Percentiles rank a stretch among this genome's conserved stretches.
These are phyloP conservation scores for Ophiothrix spiculata DNA, from an alignment of 35 echinoderm and acorn worm species.

Conservation along the genomic window DNA sequence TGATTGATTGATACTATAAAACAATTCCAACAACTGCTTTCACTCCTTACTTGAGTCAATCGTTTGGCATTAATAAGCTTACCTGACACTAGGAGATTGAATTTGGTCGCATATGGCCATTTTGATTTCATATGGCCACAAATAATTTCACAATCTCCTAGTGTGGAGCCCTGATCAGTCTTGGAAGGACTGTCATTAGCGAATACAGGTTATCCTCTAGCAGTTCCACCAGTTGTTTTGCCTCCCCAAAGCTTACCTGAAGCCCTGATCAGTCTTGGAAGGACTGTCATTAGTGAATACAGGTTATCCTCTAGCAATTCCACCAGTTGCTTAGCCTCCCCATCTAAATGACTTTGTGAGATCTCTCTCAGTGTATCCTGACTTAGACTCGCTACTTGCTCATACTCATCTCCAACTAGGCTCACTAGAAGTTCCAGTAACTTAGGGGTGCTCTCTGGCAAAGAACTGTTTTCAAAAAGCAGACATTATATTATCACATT, in stretches of 20 bases:
- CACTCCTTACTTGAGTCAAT: no score
- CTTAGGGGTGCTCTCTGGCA: conserved; percentile 42
- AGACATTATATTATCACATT: not conserved
- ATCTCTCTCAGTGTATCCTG: conserved; percentile 34
- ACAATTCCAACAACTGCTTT: no score
- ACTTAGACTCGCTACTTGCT: conserved; percentile 41
- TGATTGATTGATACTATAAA: no score
- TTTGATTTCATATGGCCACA: no score
- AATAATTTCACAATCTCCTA: no score
- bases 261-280: conserved; percentile 77
- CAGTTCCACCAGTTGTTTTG: conserved; percentile 55
- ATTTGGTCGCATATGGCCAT: no score
- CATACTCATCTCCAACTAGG: conserved; percentile 60
- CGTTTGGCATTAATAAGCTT: no score
- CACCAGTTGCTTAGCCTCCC: conserved; percentile 40
- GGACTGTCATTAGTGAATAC: conserved; percentile 56
- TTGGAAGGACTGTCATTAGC: conserved; percentile 68
- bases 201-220: conserved; percentile 73
- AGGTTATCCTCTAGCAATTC: conserved; percentile 83
- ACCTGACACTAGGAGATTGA: no score
- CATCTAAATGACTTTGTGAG: conserved; percentile 30
- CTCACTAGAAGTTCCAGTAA: conserved; percentile 66
- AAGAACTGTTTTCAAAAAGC: conserved; percentile 20
- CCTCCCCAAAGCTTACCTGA: conserved; percentile 56
- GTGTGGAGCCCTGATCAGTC: conserved; percentile 73